Base-by-base conservation (phyloP, 2,888 invertebrate species). In the Tachina fera region DNA sequence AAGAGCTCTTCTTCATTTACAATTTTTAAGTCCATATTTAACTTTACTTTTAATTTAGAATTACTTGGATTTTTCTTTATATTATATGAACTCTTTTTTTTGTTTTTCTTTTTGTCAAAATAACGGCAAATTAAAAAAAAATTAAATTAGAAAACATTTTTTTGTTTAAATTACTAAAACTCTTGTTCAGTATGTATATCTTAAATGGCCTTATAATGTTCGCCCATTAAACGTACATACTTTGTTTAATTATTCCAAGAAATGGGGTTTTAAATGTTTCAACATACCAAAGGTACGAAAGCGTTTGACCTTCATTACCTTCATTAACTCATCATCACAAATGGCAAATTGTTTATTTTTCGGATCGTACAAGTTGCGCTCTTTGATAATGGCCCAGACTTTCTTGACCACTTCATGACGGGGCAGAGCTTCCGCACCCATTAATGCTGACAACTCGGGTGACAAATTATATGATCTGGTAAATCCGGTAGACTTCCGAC, bases 201-300 rank as follows among this genome's bases (percentile, higher is more conserved):
- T 22, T 82, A 75, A 74, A 85, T 71, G 58, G 71, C 65, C 71
- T 61, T 49, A 11, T 68, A 49, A 63, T 56, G 16, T 77, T 72
- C 68, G 45, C 14, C 78, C 71, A 76, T 77, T 76, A 47, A 68
- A 61, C 60, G 61, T 22, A 3, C 13, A 31, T 19, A 47, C 22
- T 3, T 60, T 6, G n/a, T 58, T 45, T 16, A 45, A 11, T 86
- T 92, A 92, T 70, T 92, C 90, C 61, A 92, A 89, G 89, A 98
- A 98, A 93, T 98, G 98, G 87, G 96, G 95, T 93, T 98, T 98
- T 89, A 99, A 94, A 93, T 97, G 97, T 93, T 98, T 98, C 96
- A 98, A 97, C 98, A 98, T 98, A 87, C 98, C 98, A 90, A 98
- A 98, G 77, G 97, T 97, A 89, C 97, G 96, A 95, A 99, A 98